These are phyloP conservation scores for Hirtodrosophila cameraria DNA, from an alignment of 2,888 invertebrate genomes.

Conservation along the genomic window DNA sequence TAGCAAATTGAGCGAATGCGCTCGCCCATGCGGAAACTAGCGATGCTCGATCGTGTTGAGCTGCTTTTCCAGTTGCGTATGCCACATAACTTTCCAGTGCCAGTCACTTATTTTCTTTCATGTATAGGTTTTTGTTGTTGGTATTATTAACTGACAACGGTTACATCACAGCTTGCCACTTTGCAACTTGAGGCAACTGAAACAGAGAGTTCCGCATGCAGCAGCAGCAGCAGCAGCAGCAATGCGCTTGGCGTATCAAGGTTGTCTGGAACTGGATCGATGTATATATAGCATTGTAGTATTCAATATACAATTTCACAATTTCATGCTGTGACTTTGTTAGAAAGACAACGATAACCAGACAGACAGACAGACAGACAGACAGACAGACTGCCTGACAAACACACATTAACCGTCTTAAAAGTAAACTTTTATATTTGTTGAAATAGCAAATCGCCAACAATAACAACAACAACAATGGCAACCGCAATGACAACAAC, in stretches of 20 bases:
- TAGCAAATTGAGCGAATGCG: conserved; percentile 9
- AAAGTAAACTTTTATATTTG: conserved; percentile 43
- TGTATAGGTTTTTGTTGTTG: neutral
- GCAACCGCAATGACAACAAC: conserved; percentile 23
- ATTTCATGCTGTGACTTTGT: conserved; percentile 26
- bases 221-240: conserved; percentile 5
- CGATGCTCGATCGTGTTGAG: conserved; percentile 31
- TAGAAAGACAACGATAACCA: conserved; percentile 36
- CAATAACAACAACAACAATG: conserved; percentile 14
- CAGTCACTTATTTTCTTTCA: conserved; percentile 37
- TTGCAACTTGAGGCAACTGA: conserved; percentile 19
- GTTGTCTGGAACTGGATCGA: conserved; percentile 42
- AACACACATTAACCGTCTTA: conserved; percentile 17
- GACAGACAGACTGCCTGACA: conserved; percentile 9
- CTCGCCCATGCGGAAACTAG: conserved; percentile 44
- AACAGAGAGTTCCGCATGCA: conserved; percentile 69
- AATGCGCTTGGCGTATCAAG: conserved; percentile 28
- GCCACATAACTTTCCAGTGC: conserved; percentile 38
- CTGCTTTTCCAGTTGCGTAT: conserved; percentile 27
- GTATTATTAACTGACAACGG: conserved; percentile 17
- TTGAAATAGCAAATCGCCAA: conserved; percentile 27
- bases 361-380: conserved; percentile 9
- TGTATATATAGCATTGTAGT: conserved; percentile 4
- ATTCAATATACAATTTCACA: conserved; percentile 56
- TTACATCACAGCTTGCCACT: conserved; percentile 52